Evolutionary conservation across 64 coral and sea anemone species (phyloP).

Genomic region (Platygyra sinensis): DNA sequence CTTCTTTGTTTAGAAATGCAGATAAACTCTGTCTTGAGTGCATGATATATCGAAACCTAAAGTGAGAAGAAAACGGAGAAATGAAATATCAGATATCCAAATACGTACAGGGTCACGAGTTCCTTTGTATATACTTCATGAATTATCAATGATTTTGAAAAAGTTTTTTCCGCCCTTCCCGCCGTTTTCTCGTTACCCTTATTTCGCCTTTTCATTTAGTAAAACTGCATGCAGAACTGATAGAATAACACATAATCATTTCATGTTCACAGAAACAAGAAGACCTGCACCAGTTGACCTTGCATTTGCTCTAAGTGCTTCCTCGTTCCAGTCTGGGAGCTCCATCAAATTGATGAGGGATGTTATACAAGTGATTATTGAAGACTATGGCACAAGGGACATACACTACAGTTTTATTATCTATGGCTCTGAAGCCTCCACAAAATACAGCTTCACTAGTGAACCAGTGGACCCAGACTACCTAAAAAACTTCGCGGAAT

Average conservation of each 20-base stretch:
- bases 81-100: no score
- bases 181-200: no score
- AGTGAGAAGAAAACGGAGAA: no score
- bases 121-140: no score
- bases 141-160: no score
- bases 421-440: conserved; percentile 35
- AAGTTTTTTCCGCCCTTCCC: no score
- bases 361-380: conserved; percentile 46
- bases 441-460: conserved; percentile 40
- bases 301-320: conserved; percentile 66
- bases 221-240: no score
- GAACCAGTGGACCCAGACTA: neutral
- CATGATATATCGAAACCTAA: no score
- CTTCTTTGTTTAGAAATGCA: no score
- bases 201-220: no score
- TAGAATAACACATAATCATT: neutral
- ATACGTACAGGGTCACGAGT: no score
- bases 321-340: conserved; percentile 19
- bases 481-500: neutral
- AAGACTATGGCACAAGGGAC: conserved; percentile 44
- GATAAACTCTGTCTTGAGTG: no score
- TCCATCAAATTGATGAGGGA: conserved; percentile 53
- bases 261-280: neutral
- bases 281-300: conserved; percentile 41
- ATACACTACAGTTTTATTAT: conserved; percentile 47